phyloP scores from a whole-genome alignment of 2,888 invertebrate genomes.

The Melanargia galathea region DNA sequence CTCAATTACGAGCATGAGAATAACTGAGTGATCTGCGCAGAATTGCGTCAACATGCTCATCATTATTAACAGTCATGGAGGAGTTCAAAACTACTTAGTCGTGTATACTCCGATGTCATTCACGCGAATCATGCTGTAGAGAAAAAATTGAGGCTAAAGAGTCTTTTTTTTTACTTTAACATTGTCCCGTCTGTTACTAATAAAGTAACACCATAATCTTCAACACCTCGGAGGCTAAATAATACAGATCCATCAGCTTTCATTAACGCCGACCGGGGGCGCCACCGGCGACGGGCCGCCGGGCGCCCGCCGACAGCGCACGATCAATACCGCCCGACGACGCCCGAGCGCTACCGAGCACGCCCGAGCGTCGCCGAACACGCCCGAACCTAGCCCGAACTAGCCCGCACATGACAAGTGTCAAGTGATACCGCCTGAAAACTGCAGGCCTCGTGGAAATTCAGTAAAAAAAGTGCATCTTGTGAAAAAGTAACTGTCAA shows the following conservation, averaged over 20 bases:
- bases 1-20: no score
- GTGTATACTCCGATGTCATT: no score
- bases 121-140: no score
- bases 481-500: conserved; percentile 19
- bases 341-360: conserved; percentile 47
- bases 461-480: conserved; percentile 51
- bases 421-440: conserved; percentile 73
- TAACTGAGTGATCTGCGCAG: no score
- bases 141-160: background rate
- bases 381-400: no score
- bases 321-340: conserved; percentile 69
- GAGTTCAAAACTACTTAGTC: no score
- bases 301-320: conserved; percentile 61
- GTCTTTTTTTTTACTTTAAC: background rate
- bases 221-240: conserved; percentile 63
- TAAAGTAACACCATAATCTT: background rate
- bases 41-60: no score
- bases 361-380: conserved; percentile 40
- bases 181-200: background rate
- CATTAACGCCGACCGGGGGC: conserved; percentile 73
- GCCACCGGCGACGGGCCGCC: conserved; percentile 74
- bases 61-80: no score
- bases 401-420: conserved; percentile 74
- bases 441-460: conserved; percentile 74
- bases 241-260: conserved; percentile 77